Evolutionary conservation across 2,113 vertebrate genomes (phyloP), one percentile per base, ranked within the genome.

Genomic region (Coryphaenoides rupestris): DNA sequence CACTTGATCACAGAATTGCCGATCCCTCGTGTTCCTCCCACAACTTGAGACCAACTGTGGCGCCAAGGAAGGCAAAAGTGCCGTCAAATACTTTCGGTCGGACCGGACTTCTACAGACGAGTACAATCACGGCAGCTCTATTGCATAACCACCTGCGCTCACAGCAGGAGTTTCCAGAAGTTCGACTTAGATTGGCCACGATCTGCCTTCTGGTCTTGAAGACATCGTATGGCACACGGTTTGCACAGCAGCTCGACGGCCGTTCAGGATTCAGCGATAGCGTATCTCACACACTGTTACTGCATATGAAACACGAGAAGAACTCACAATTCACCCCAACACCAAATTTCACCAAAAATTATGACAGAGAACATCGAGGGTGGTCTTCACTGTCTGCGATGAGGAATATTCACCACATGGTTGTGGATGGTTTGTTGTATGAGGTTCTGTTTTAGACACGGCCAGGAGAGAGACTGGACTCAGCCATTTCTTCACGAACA

Each of bases 61-160:
- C 58, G 74, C 61, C 56, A 83, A 82, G 86, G 81, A 88, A 84
- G 84, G 86, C 84, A 82, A 79, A 80, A 62, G 73, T n/a, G 68
- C 68, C 73, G 74, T 62, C 82, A 52, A 62, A 49, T 46, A n/a
- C 72, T 83, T 53, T 65, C 66, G 67, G 59, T 72, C 33, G 19
- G 66, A 75, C 72, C 67, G 69, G 63, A 83, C 66, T 74, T 62
- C 7, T 76, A 64, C 56, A 72, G n/a, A n/a, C n/a, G n/a, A n/a
- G 61, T 74, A 79, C 76, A 79, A 87, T 80, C 84, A 84, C 75
- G 49, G 77, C 75, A 79, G 63, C 63, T 66, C n/a, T n/a, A n/a
- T n/a, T n/a, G n/a, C n/a, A n/a, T n/a, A n/a, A n/a, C n/a, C n/a
- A n/a, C n/a, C n/a, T n/a, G n/a, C n/a, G n/a, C n/a, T n/a, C n/a